Evolutionary conservation across 2,888 invertebrate species (phyloP), one percentile per base, ranked within the genome.

Genomic region (Chloroclystis v-ata): DNA sequence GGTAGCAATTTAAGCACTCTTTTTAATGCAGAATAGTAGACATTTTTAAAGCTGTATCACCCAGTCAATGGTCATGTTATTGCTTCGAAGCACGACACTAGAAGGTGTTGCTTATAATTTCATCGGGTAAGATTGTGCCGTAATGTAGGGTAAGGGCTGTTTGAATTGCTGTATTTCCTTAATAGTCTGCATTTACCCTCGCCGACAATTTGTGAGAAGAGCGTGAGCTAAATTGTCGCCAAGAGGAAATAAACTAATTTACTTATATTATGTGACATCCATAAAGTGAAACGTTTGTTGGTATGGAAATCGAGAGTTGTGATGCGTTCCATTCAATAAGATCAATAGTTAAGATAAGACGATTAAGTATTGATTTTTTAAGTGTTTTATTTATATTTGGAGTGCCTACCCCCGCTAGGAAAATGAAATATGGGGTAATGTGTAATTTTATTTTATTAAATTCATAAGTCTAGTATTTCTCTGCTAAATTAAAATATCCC

Each of bases 91-190:
- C 86, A 87, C 85, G 86, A 59, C 72, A 86, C 67, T 65, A 76
- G 79, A 71, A 84, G 83, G 86, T 85, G 83, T 85, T 83, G 79
- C 81, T 86, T 83, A 84, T 86, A 87, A 87, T 85, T 87, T 86
- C 58, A 72, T 74, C 72, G 78, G 66, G 71, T 79, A 79, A 84
- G 86, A 87, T 86, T 87, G 82, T 83, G 76, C 81, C 55, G 76
- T 86, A 85, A 87, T 86, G 71, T 78, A 70, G 82, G 84, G 82
- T 84, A 84, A 85, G 84, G 81, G 80, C 75, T 77, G 78, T 65
- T 76, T 72, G 84, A 83, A 86, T 85, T 84, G 84, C 82, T 85
- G 86, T 87, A 86, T 86, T 86, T 86, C 86, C 86, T 80, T 86
- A 86, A 86, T 86, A 86, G 83, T 83, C 82, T 82, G 78, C 84